Evolutionary conservation across 2,888 invertebrate species (phyloP).

Genomic region (Lumbricus terrestris): DNA sequence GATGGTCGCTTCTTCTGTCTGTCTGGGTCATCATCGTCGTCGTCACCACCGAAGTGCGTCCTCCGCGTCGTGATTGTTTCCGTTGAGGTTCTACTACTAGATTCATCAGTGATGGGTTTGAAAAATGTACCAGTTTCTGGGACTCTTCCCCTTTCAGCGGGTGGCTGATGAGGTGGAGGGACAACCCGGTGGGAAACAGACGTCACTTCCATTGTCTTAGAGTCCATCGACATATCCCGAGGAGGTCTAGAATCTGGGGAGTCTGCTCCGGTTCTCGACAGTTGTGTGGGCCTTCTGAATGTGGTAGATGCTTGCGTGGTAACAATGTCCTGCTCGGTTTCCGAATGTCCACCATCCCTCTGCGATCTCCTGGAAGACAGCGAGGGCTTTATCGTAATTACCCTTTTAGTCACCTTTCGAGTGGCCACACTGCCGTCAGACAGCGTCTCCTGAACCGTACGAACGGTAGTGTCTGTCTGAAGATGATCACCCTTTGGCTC

Average conservation of each 20-base stretch:
- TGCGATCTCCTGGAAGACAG: neutral
- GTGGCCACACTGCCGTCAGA: conserved; percentile 18
- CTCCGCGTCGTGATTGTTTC: neutral
- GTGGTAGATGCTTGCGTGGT: neutral
- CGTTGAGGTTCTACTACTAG: neutral
- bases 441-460: conserved; percentile 21
- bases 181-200: neutral
- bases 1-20: neutral
- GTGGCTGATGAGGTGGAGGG: neutral
- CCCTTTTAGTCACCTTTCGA: conserved; percentile 20
- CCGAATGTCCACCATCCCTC: neutral
- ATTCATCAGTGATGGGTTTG: neutral
- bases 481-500: conserved; percentile 20
- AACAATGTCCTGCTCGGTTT: neutral
- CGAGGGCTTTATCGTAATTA: neutral
- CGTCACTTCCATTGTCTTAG: neutral
- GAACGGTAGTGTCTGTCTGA: conserved; percentile 17
- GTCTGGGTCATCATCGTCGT: neutral
- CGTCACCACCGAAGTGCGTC: neutral
- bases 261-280: neutral
- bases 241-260: neutral
- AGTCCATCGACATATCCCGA: neutral
- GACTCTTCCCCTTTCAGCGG: neutral
- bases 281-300: neutral
- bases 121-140: neutral